Percentiles rank a stretch among this genome's conserved stretches.
These are phyloP conservation scores for Ophioninae sp. DNA, from an alignment of 2,888 invertebrate species.

Conservation along the genomic window DNA sequence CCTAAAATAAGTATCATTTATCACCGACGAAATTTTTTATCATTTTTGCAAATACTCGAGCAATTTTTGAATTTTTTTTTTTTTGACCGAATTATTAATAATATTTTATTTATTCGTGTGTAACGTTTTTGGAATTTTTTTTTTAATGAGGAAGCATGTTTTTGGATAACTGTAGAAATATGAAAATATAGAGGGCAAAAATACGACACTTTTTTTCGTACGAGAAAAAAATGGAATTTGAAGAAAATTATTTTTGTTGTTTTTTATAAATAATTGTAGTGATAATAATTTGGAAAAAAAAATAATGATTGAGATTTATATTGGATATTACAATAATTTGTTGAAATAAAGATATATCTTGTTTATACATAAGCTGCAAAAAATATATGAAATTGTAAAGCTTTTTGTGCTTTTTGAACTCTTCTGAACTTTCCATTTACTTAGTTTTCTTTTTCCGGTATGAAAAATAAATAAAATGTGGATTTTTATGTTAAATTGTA, in stretches of 20 bases:
- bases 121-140: neutral
- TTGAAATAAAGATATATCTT: neutral
- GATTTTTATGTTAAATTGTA: too few species aligned
- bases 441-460: too few species aligned
- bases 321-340: neutral
- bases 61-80: neutral
- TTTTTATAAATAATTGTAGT: too few species aligned
- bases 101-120: neutral
- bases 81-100: neutral
- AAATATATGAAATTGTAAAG: too few species aligned
- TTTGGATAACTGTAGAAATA: neutral
- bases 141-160: neutral
- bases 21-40: neutral
- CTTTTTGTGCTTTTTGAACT: too few species aligned
- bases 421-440: too few species aligned
- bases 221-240: too few species aligned
- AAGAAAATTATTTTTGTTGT: too few species aligned
- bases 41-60: neutral
- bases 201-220: neutral
- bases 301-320: neutral
- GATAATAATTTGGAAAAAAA: too few species aligned
- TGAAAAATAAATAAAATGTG: too few species aligned
- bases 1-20: constrained; percentile 1
- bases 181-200: neutral
- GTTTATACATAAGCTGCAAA: too few species aligned